phyloP scores from a whole-genome alignment of 2,888 invertebrate genomes.

The Arrhopalites spinosus region DNA sequence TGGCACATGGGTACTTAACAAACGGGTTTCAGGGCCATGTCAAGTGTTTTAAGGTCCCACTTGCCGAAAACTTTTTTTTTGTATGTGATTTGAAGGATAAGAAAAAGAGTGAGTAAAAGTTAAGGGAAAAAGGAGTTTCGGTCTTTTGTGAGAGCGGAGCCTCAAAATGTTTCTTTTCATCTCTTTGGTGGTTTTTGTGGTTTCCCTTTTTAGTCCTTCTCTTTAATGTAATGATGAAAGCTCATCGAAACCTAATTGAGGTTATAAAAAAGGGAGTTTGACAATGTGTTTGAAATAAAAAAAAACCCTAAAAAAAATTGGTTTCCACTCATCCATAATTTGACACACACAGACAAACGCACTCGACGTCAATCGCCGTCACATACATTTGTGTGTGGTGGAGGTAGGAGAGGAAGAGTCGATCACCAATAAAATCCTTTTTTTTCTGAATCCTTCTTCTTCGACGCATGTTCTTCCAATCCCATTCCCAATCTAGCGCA shows the following conservation, averaged over 20 bases:
- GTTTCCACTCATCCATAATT: not conserved
- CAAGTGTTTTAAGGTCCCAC: not conserved
- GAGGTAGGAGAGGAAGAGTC: no score
- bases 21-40: not conserved
- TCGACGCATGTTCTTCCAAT: conserved; percentile 18
- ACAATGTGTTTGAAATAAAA: conserved; percentile 9
- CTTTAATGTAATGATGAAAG: conserved; percentile 19
- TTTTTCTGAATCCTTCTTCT: conserved; percentile 6
- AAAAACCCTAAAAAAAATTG: not conserved
- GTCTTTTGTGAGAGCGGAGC: not conserved
- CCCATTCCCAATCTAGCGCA: conserved; percentile 34
- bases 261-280: conserved; percentile 15
- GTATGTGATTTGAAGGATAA: not conserved
- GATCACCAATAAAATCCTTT: conserved; percentile 12
- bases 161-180: conserved; percentile 35
- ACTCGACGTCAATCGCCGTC: no score
- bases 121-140: conserved; percentile 3
- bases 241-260: conserved; percentile 31
- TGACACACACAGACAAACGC: not conserved
- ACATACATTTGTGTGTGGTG: conserved; percentile 1
- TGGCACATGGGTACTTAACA: not conserved
- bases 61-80: not conserved
- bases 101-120: no score
- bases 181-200: conserved; percentile 43
- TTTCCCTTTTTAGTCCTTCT: conserved; percentile 35